Base-by-base conservation (phyloP, 2,888 invertebrate species). In the Ecliptopera silaceata region DNA sequence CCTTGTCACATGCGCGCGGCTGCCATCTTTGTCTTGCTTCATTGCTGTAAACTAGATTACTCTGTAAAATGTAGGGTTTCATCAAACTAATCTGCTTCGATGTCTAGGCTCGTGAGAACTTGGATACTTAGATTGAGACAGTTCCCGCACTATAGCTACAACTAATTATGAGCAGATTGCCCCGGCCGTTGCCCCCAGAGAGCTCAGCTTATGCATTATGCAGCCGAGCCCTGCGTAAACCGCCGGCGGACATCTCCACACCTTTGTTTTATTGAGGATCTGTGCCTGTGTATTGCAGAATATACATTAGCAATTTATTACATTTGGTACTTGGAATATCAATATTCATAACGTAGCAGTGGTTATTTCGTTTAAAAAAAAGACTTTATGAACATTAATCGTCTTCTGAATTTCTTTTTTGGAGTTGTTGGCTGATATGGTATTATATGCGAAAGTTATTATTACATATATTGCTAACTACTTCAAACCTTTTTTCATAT, bases 151-250 rank as follows among this genome's bases (percentile, higher is more conserved):
- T 69, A 68, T 69, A 68, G 68, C 61, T 69, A 68, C 66, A 72
- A 77, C 80, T 84, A 83, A 82, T 84, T 84, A 80, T 77, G 72
- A 71, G 74, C 71, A 77, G 80, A 79, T 79, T 80, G 78, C 79
- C 72, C 66, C 70, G 84, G 80, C 75, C 84, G 69, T 77, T 83
- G 84, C 81, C 75, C 84, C 73, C 64, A 46, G 63, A 51, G 39
- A 63, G 63, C 61, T 69, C 70, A 65, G 65, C 72, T 71, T 77
- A 79, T 80, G 74, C 74, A 78, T 82, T 77, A 80, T 65, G 60
- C 61, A 60, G 63, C 38, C 45, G 42, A 47, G 55, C 54, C 58
- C 48, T 76, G 72, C 71, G 74, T 69, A 66, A 60, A 70, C 61
- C 48, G 63, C 65, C 62, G 54, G 63, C 58, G 53, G 60, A 59